Evolutionary conservation across 2,888 invertebrate species (phyloP), one percentile per base, ranked within the genome.

Genomic region (Macrosoma leucophasiata): DNA sequence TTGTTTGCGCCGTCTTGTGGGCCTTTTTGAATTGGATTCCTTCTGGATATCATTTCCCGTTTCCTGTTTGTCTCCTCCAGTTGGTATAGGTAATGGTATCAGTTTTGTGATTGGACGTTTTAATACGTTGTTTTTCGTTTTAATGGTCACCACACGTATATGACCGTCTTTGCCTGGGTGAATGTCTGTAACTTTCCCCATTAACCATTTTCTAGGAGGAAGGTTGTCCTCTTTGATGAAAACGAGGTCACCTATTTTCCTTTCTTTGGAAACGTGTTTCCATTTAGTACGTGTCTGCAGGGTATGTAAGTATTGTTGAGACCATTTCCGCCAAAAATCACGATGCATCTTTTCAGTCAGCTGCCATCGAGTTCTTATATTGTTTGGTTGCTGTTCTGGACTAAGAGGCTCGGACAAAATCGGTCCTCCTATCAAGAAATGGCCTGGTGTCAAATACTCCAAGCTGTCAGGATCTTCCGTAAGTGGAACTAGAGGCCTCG

Each of bases 401-500:
- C 29, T 25, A 17, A 34, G 34, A 6, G 36, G 41, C 14, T 36
- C 3, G 7, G 32, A 33, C 9, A 22, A 20, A 7, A 40, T 12
- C 4, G 43, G 40, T 18, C 36, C 35, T 10, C 39, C 42, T 13
- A 42, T 35, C 3, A 43, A 11, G 18, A 39, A 43, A 32, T 36
- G 39, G 7, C 36, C 43, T 3, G 39, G 43, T 1, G 36, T 39
- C 3, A 38, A 31, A 2, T 27, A 32, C 14, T 39, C 37, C 4
- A 40, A 15, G 20, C 52, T 21, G 53, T 53, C 14, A 50, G 49
- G 63, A 59, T 65, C 42, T 55, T 62, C 36, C 6, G 33, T 32
- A 15, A 37, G 12, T 6, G 39, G 34, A 22, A 27, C 28, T 6
- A 43, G 24, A 5, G 43, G 43, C 8, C 43, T 25, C 3, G 33